Evolutionary conservation across 2,113 vertebrate genomes (phyloP).

Genomic region (Coptodon bakossiorum): DNA sequence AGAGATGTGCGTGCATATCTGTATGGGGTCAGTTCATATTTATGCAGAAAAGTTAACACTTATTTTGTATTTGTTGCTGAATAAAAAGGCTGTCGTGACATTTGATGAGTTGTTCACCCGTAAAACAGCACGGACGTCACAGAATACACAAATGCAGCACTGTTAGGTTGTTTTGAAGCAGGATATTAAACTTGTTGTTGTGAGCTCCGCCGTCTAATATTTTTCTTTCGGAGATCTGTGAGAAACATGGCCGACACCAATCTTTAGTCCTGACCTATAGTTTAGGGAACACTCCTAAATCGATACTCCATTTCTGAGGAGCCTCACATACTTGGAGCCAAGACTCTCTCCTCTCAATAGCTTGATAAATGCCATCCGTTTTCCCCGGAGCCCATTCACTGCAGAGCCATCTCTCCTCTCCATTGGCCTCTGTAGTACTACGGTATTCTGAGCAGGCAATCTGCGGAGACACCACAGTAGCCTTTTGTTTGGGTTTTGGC

Average conservation of each 20-base stretch:
- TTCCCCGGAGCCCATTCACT: constrained; percentile 31
- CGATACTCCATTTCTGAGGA: constrained; percentile 30
- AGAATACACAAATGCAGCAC: not conserved
- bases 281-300: constrained; percentile 18
- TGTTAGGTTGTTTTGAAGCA: not conserved
- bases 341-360: constrained; percentile 24
- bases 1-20: not conserved
- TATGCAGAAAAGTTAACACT: not conserved
- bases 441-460: constrained; percentile 60
- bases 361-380: constrained; percentile 48
- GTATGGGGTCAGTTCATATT: not conserved
- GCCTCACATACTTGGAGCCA: constrained; percentile 1
- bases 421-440: constrained; percentile 32
- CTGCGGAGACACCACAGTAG: constrained; percentile 54
- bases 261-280: not conserved
- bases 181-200: not conserved
- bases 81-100: not conserved
- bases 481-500: constrained; percentile 64
- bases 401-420: constrained; percentile 26
- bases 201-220: accelerated
- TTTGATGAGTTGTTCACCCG: not conserved
- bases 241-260: not conserved
- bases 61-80: not conserved
- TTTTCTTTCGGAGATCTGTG: not conserved
- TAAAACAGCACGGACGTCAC: not conserved